Evolutionary conservation across 2,797 vertebrate genomes (phyloP).

Genomic region (Peromyscus aztecus): DNA sequence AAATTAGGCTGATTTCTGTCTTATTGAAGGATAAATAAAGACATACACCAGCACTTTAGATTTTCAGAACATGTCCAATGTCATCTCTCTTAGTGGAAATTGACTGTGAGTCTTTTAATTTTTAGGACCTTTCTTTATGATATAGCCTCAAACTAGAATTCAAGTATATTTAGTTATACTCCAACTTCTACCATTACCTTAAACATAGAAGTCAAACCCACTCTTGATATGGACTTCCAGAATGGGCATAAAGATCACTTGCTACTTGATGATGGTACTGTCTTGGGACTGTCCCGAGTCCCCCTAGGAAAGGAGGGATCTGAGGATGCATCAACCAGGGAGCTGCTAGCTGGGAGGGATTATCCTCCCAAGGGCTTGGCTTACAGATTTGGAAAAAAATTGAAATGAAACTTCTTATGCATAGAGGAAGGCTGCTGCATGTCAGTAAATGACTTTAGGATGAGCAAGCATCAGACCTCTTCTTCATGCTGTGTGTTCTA

Average conservation of each 20-base stretch:
- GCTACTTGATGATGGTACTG: background rate
- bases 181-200: conserved; percentile 50
- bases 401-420: background rate
- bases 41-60: background rate
- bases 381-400: conserved; percentile 10
- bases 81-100: conserved; percentile 3
- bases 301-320: background rate
- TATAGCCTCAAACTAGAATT: conserved; percentile 64
- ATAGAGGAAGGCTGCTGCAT: conserved; percentile 4
- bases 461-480: conserved; percentile 50
- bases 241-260: background rate
- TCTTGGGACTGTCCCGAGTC: background rate
- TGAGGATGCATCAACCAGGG: background rate
- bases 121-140: background rate
- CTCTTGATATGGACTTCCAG: background rate
- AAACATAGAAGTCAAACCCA: conserved; percentile 44
- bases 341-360: background rate
- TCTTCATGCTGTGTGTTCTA: conserved; percentile 39
- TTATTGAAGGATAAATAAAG: conserved; percentile 25
- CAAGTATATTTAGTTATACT: conserved; percentile 53
- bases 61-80: conserved; percentile 32
- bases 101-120: conserved; percentile 50
- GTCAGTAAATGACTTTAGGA: background rate
- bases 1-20: conserved; percentile 13
- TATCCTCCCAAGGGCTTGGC: background rate